Evolutionary conservation across 2,888 invertebrate species (phyloP), one percentile per base, ranked within the genome.

Genomic region (Pollenia angustigena): DNA sequence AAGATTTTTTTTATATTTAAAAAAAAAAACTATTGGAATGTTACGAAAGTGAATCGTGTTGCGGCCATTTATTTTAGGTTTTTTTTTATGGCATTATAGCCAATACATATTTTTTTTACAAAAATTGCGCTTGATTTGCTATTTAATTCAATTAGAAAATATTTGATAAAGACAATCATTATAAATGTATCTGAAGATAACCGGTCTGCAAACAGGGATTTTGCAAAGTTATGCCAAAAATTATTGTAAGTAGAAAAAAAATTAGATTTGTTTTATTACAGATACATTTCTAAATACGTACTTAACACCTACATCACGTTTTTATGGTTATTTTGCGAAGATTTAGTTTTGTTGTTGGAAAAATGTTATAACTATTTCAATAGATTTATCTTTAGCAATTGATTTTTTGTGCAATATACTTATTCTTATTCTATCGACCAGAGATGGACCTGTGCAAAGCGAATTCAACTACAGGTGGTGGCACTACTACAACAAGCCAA

Each of bases 251-350:
- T 14, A 11, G 56, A 52, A 64, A 54, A 56, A 50, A 18, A 0
- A 42, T 8, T 18, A 23, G 0, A 14, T 48, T 68, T 71, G 18
- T 32, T 46, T 11, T 48, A 7, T 8, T 12, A 40, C 11, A 44
- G n/a, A 52, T 18, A 42, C 40, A 14, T 52, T 75, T 54, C 32
- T 87, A 87, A 87, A 84, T 84, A 81, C 54, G 18, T 23, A 81
- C 80, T 87, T 87, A 81, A 81, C 86, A 87, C 86, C 83, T 50
- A 87, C 84, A 69, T 52, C 87, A 87, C 87, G 84, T 87, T 81
- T 76, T 60, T 46, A 14, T 44, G 52, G 8, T 62, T 8, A 46
- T 72, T 69, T 52, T 69, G 10, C n/a, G 16, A 4, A 16, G 23
- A 23, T 32, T 78, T 56, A 32, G 44, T 32, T 72, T 64, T 62